Percentiles rank a stretch among this genome's conserved stretches.
Evolutionary conservation across 2,113 vertebrate species (phyloP).

Genomic region (Festucalex cinctus): DNA sequence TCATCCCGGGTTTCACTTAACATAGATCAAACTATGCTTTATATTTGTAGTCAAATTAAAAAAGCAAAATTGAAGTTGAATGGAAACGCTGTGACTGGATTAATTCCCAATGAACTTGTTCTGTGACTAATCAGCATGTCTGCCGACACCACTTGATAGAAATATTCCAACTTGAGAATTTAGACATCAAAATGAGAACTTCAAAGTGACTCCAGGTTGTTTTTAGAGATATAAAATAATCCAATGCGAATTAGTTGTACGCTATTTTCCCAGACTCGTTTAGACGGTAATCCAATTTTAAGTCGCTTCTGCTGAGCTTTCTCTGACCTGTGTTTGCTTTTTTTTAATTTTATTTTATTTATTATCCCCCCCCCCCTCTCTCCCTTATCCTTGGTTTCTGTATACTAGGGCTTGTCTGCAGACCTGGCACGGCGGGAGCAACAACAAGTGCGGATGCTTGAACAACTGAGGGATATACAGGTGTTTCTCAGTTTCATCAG

Average conservation of each 20-base stretch:
- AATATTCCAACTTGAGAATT: slow-evolving; percentile 12
- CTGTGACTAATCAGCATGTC: slow-evolving; percentile 41
- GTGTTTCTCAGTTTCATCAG: slow-evolving; percentile 27
- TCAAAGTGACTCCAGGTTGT: slow-evolving; percentile 29
- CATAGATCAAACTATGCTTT: slow-evolving; percentile 45
- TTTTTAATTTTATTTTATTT: no score
- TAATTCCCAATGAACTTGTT: slow-evolving; percentile 25
- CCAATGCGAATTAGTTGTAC: slow-evolving; percentile 6
- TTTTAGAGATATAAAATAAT: slow-evolving; percentile 21
- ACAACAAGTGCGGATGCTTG: slow-evolving; percentile 83
- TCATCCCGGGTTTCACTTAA: slow-evolving; percentile 39
- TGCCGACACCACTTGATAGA: slow-evolving; percentile 25
- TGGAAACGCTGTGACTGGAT: slow-evolving; percentile 33
- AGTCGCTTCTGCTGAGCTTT: slow-evolving; percentile 5
- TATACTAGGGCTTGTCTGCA: slow-evolving; percentile 71
- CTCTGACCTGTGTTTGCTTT: slow-evolving; percentile 20
- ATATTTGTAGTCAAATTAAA: slow-evolving; percentile 31
- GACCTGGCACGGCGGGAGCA: slow-evolving; percentile 81
- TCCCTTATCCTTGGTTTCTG: slow-evolving; percentile 34
- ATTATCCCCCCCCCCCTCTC: no score
- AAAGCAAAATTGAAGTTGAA: slow-evolving; percentile 36
- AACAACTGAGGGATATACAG: slow-evolving; percentile 85
- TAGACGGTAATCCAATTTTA: slow-evolving; percentile 33
- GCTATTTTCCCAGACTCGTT: slow-evolving; percentile 9
- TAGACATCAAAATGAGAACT: slow-evolving; percentile 21